Evolutionary conservation across 2,797 vertebrate species (phyloP).

Genomic region (Mormyrops attenuatus): DNA sequence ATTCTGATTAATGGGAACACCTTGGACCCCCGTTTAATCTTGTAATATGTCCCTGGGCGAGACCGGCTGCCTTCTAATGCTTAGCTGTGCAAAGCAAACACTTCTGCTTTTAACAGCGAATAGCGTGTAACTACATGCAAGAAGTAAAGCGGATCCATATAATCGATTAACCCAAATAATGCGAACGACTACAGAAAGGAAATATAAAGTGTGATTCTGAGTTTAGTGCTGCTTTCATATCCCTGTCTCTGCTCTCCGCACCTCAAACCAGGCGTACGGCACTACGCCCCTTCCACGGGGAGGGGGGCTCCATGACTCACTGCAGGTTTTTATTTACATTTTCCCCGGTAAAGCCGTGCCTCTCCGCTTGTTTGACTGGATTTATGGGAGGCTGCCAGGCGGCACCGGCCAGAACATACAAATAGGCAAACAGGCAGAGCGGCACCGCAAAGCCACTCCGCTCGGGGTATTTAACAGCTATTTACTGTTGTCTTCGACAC

Average conservation of each 20-base stretch:
- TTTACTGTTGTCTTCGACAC: neutral
- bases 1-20: slow-evolving; percentile 30
- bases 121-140: neutral
- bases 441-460: neutral
- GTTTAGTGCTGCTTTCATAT: neutral
- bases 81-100: slow-evolving; percentile 8
- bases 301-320: neutral
- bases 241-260: neutral
- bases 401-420: neutral
- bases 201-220: neutral
- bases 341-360: neutral
- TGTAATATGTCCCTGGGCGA: neutral
- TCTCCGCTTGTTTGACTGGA: neutral
- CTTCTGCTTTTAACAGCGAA: neutral
- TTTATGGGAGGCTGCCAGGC: neutral
- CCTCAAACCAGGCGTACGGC: neutral
- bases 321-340: neutral
- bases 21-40: neutral
- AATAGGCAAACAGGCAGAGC: neutral
- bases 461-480: neutral
- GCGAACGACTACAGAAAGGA: neutral
- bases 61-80: neutral
- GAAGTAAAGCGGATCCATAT: neutral
- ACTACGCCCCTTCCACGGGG: neutral
- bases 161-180: neutral